Evolutionary conservation across 2,113 vertebrate genomes (phyloP), one percentile per base, ranked within the genome.

Genomic region (Stigmatopora nigra): DNA sequence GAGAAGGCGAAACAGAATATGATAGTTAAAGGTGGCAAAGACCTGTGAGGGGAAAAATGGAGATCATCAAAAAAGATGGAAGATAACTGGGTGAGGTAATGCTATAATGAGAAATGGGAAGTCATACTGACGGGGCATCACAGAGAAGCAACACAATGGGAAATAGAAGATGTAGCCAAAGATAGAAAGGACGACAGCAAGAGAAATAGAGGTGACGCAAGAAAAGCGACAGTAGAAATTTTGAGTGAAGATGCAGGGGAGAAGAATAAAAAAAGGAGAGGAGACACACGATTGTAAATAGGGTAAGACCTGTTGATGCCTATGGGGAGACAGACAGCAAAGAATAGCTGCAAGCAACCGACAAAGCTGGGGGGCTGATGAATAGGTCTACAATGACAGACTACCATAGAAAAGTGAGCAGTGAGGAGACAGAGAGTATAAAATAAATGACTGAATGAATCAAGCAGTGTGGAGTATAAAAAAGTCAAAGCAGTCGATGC

Each of bases 381-480:
- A 56, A 56, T 56, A 6, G 14, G 53, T 56, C 53, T 7, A 31
- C 22, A 56, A 31, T 56, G 5, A 6, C 5, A 56, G 53, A 56
- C 22, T 55, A 14, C 53, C 14, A 13, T 31, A 7, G 53, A 16
- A 59, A 59, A 12, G 14, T 16, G 14, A 31, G 53, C 53, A 56
- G 31, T 31, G 78, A 64, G 72, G 68, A 72, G 76, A 75, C 59
- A 47, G 20, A 71, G 72, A 49, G 45, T 44, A 76, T 56, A 75
- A 80, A 80, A 83, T 81, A 84, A 86, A 81, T 66, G 82, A 82
- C 79, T 78, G 70, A 78, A 67, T 68, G 80, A 84, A 83, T 84
- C 80, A 76, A 83, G 77, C 79, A 72, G 82, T 15, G 68, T 73
- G 75, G 62, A 79, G 81, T 73, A 78, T 69, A 75, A 80, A 84